Percentiles rank a stretch among this genome's conserved stretches.
These are phyloP conservation scores for Hiodon alosoides DNA, from an alignment of 2,113 vertebrate species.

Conservation along the genomic window DNA sequence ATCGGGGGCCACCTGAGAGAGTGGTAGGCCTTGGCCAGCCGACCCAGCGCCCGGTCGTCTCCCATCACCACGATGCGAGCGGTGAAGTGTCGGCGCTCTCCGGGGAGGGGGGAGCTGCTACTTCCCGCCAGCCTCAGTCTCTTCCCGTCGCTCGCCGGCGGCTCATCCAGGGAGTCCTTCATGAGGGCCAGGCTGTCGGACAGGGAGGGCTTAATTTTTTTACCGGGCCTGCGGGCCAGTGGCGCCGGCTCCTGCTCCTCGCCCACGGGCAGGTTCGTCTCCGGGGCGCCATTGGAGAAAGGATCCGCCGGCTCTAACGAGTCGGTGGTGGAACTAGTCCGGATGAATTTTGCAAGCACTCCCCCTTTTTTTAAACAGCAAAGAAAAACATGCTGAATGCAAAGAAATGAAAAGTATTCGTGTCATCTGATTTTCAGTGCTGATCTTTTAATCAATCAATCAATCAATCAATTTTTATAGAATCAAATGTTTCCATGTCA, in stretches of 20 bases:
- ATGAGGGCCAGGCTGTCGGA: slow-evolving; percentile 51
- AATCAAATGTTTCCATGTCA: too few species aligned
- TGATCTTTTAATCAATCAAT: too few species aligned
- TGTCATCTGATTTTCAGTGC: too few species aligned
- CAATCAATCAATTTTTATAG: too few species aligned
- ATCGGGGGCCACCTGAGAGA: slow-evolving; percentile 15
- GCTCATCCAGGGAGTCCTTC: slow-evolving; percentile 43
- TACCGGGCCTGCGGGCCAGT: slow-evolving; percentile 39
- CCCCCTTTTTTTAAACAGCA: neutral
- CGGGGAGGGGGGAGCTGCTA: slow-evolving; percentile 25
- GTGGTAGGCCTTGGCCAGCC: slow-evolving; percentile 66
- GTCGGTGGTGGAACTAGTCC: neutral
- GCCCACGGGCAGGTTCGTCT: slow-evolving; percentile 52
- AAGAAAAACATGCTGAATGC: too few species aligned
- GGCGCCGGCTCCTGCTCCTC: slow-evolving; percentile 34
- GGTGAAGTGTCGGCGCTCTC: slow-evolving; percentile 55
- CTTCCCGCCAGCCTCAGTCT: slow-evolving; percentile 31
- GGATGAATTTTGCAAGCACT: slow-evolving; percentile 5
- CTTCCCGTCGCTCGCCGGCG: slow-evolving; percentile 28
- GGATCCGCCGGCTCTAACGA: too few species aligned
- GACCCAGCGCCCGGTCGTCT: slow-evolving; percentile 72
- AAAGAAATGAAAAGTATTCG: too few species aligned
- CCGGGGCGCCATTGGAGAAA: slow-evolving; percentile 48
- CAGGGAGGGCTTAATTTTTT: slow-evolving; percentile 50
- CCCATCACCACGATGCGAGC: slow-evolving; percentile 75